Conservation (phyloP, 1,140 invertebrate genomes). For the Drosophila oshimai region DNA sequence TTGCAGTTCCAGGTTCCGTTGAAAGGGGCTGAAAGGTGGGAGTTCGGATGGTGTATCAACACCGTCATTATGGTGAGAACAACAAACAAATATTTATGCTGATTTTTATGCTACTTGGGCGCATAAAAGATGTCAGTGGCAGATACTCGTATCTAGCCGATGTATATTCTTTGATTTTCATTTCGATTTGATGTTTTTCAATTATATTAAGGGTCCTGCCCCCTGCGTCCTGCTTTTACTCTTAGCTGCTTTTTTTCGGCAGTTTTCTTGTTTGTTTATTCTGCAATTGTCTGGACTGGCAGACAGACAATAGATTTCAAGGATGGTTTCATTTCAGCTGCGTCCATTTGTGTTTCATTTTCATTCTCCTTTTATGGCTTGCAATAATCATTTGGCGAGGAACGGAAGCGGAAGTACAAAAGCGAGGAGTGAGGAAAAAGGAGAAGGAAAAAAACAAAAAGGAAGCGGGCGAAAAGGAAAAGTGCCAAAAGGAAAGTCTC, state of each 20-base stretch:
- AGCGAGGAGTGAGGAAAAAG: constrained; percentile 2
- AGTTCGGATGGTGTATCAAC: constrained; percentile 1
- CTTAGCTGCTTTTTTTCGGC: constrained; percentile 20
- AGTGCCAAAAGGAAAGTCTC: constrained; percentile 45
- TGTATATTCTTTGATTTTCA: constrained; percentile 69
- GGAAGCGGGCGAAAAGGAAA: constrained; percentile 36
- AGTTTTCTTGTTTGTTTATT: constrained; percentile 18
- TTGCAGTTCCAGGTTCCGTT: constrained; percentile 38
- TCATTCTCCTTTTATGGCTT: constrained; percentile 57
- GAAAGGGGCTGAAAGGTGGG: not conserved
- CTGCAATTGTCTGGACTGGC: constrained; percentile 58
- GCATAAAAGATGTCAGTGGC: constrained; percentile 22
- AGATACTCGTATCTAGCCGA: constrained; percentile 31
- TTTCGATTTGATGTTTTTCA: constrained; percentile 70
- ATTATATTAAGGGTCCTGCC: constrained; percentile 54
- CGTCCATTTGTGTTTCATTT: constrained; percentile 43
- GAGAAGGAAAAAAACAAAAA: no score
- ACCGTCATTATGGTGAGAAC: constrained; percentile 39
- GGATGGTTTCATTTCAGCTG: constrained; percentile 69
- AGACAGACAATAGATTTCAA: constrained; percentile 75
- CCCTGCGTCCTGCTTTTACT: constrained; percentile 6
- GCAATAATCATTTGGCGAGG: constrained; percentile 70
- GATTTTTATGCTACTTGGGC: constrained; percentile 30
- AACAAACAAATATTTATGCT: constrained; percentile 42
- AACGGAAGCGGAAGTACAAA: constrained; percentile 38